Evolutionary conservation across 1,140 invertebrate genomes (phyloP).

Genomic region (Drosophila seguyi): DNA sequence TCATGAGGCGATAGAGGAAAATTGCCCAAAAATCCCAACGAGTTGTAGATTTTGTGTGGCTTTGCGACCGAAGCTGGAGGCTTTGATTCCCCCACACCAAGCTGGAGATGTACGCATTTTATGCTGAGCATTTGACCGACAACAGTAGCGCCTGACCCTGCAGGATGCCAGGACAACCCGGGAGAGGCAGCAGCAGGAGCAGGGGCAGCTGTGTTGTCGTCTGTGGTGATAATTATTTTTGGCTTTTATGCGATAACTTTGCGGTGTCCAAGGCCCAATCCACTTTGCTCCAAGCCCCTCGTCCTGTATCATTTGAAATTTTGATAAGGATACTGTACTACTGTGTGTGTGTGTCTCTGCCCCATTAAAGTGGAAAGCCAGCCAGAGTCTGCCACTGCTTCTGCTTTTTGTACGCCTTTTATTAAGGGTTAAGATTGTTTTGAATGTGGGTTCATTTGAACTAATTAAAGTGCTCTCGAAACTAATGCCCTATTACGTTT

Average conservation of each 20-base stretch:
- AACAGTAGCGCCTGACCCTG: constrained; percentile 42
- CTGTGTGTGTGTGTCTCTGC: constrained; percentile 47
- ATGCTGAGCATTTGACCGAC: constrained; percentile 67
- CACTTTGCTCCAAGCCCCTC: constrained; percentile 18
- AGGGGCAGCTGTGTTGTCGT: constrained; percentile 59
- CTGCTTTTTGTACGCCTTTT: constrained; percentile 62
- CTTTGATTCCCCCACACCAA: constrained; percentile 12
- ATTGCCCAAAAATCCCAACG: constrained; percentile 49
- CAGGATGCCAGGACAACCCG: constrained; percentile 11
- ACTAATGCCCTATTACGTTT: constrained; percentile 47
- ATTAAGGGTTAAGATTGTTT: constrained; percentile 74
- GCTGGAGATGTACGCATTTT: constrained; percentile 23
- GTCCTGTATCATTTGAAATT: constrained; percentile 65
- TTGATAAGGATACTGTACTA: constrained; percentile 73
- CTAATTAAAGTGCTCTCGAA: constrained; percentile 64
- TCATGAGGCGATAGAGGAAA: constrained; percentile 2
- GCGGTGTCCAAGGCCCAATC: constrained; percentile 45
- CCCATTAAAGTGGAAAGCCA: constrained; percentile 70
- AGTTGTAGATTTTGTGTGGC: constrained; percentile 54
- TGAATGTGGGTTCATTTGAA: constrained; percentile 51
- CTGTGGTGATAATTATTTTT: constrained; percentile 82
- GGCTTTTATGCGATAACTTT: constrained; percentile 83
- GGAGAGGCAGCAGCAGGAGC: neutral
- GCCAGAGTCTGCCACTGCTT: constrained; percentile 18
- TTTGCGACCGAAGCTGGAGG: constrained; percentile 32